Conservation (phyloP, 2,797 vertebrate species). For the Podargus strigoides region DNA sequence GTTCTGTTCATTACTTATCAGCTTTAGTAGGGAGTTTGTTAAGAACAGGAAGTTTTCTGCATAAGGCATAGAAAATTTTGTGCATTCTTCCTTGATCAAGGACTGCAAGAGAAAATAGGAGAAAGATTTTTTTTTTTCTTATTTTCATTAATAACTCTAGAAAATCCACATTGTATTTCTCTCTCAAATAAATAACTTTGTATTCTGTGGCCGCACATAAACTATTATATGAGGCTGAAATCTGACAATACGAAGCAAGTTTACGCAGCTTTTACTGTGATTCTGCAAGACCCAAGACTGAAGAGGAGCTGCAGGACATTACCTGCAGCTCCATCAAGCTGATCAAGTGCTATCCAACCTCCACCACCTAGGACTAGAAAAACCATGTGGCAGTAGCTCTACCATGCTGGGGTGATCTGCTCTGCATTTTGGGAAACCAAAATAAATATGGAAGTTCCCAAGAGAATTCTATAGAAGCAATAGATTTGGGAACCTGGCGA, state of each 20-base stretch:
- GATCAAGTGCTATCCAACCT: not conserved
- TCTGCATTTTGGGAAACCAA: not conserved
- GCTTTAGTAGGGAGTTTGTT: slow-evolving; percentile 74
- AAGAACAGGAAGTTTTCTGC: slow-evolving; percentile 71
- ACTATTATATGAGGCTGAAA: not conserved
- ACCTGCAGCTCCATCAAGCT: not conserved
- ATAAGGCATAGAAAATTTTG: slow-evolving; percentile 74
- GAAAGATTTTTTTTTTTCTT: not conserved
- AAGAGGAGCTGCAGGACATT: not conserved
- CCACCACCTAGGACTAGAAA: not conserved
- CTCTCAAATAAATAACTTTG: not conserved
- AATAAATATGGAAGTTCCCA: not conserved
- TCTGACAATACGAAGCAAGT: not conserved
- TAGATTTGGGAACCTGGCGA: not conserved
- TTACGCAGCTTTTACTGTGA: not conserved
- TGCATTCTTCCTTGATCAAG: slow-evolving; percentile 74
- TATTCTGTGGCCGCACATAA: not conserved
- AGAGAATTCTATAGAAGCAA: not conserved
- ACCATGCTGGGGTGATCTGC: not conserved
- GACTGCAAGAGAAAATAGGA: slow-evolving; percentile 72
- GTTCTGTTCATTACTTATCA: slow-evolving; percentile 62
- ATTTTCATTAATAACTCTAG: not conserved
- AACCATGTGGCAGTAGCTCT: not conserved
- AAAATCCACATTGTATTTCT: slow-evolving; percentile 11
- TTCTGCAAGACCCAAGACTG: not conserved